These are phyloP conservation scores for Lepidocyrtoides sp. DNA, from an alignment of 2,888 invertebrate species.

Conservation along the genomic window DNA sequence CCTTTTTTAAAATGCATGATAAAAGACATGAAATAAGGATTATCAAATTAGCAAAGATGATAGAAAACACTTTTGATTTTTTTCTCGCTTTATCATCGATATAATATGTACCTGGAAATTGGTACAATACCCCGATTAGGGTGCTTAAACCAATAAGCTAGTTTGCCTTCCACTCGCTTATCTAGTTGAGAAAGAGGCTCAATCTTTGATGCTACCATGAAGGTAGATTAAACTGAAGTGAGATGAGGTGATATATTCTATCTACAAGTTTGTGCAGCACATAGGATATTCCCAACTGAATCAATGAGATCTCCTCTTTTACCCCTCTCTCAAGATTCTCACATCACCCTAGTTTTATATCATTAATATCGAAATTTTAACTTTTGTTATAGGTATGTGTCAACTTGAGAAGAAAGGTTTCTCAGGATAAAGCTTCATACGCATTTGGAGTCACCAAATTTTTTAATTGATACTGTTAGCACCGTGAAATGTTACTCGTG, in stretches of 20 bases:
- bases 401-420: background rate
- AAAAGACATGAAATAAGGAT: background rate
- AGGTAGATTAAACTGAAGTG: slow-evolving; percentile 24
- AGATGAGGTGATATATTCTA: background rate
- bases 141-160: slow-evolving; percentile 39
- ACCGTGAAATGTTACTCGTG: background rate
- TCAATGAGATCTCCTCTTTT: background rate
- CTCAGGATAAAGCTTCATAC: background rate
- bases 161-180: slow-evolving; percentile 35
- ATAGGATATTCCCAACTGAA: background rate
- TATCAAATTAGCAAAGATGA: too few relatives aligned
- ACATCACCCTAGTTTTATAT: slow-evolving; percentile 23
- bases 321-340: slow-evolving; percentile 24
- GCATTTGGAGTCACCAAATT: slow-evolving; percentile 6
- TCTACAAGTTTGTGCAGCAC: background rate
- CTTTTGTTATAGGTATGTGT: background rate
- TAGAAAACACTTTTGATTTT: too few relatives aligned
- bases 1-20: slow-evolving; percentile 46
- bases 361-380: background rate
- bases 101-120: slow-evolving; percentile 56
- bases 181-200: slow-evolving; percentile 50
- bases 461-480: slow-evolving; percentile 30
- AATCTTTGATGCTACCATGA: slow-evolving; percentile 74
- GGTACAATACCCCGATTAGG: background rate
- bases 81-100: too few relatives aligned